Percentiles rank a stretch among this genome's conserved stretches.
Evolutionary conservation across 2,113 vertebrate species (phyloP).

Genomic region (Laticauda laticaudata): DNA sequence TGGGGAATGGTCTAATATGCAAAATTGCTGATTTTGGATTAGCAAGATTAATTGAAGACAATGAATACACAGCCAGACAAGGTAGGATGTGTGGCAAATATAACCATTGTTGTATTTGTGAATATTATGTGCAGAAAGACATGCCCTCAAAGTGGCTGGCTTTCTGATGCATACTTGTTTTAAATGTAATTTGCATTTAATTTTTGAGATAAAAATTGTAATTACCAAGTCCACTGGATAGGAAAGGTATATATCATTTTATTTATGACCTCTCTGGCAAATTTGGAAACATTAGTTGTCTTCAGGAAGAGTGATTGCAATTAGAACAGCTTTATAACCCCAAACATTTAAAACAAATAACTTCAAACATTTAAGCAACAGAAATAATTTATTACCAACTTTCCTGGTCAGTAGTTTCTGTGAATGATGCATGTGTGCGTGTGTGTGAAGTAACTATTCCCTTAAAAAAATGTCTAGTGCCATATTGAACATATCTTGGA

Average conservation of each 20-base stretch:
- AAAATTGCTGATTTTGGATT: constrained; percentile 97
- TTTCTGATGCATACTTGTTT: neutral
- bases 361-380: neutral
- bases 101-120: neutral
- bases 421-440: neutral
- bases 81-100: constrained; percentile 64
- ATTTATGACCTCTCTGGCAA: neutral
- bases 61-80: constrained; percentile 96
- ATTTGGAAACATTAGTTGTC: neutral
- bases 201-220: neutral
- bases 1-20: constrained; percentile 91
- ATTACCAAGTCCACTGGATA: neutral
- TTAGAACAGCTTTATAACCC: neutral
- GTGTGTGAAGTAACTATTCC: too few relatives aligned
- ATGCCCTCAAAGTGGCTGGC: neutral
- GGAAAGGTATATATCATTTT: constrained; percentile 2
- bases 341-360: neutral
- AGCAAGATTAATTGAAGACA: constrained; percentile 95
- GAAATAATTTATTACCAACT: neutral
- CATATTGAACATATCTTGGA: neutral
- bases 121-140: neutral
- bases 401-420: neutral
- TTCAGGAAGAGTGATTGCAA: neutral
- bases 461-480: too few relatives aligned
- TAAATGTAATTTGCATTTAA: neutral